Conservation (phyloP, 2,113 vertebrate species). For the Ivindomyrus marchei region DNA sequence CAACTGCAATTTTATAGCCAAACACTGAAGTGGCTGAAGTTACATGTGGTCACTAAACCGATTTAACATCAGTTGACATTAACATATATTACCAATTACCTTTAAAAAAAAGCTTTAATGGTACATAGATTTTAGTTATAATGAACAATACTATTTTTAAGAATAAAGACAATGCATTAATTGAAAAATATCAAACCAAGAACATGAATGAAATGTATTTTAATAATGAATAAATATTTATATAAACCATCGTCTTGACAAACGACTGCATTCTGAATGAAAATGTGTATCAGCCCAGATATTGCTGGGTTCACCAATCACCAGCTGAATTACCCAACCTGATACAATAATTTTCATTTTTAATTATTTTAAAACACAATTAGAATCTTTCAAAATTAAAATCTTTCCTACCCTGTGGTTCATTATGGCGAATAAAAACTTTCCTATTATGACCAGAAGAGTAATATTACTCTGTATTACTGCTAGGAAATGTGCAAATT, state of each 20-base stretch:
- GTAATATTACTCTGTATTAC: background rate
- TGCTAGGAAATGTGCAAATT: background rate
- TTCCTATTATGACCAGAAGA: background rate
- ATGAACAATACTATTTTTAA: too few relatives aligned
- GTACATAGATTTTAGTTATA: background rate
- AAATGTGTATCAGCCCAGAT: background rate
- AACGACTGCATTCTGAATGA: background rate
- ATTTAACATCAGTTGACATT: background rate
- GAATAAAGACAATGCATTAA: background rate
- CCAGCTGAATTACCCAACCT: background rate
- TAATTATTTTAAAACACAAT: slow-evolving; percentile 1
- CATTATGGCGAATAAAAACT: background rate
- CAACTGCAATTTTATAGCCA: background rate
- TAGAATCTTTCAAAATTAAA: background rate
- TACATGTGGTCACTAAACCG: background rate
- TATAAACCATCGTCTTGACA: background rate
- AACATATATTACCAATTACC: background rate
- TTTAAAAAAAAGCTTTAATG: background rate
- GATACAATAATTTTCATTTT: background rate
- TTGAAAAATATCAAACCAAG: background rate
- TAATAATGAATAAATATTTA: background rate
- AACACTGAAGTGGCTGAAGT: background rate
- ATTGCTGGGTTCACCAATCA: background rate
- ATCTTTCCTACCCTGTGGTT: background rate
- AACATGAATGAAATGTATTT: background rate